Conservation (phyloP, 2,797 vertebrate genomes). For the Enteromius anoplus region DNA sequence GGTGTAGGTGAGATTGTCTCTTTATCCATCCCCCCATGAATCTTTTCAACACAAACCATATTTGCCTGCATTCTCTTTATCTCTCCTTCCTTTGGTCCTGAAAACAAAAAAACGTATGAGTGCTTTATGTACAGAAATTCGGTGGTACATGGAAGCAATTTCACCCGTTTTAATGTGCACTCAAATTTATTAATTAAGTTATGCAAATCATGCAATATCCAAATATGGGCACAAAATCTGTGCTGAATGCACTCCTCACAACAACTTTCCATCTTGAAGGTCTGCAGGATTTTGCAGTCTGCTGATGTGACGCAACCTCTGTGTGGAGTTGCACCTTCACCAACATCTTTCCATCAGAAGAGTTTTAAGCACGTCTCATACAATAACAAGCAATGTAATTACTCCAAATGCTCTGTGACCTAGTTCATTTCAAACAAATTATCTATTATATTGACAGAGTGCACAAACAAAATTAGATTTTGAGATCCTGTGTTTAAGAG, state of each 20-base stretch:
- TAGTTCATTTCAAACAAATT: constrained; percentile 51
- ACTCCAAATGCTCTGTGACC: constrained; percentile 43
- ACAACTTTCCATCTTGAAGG: not conserved
- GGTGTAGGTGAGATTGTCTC: constrained; percentile 15
- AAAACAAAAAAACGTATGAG: not conserved
- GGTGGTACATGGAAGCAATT: not conserved
- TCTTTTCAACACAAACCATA: not conserved
- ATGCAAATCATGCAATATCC: not conserved
- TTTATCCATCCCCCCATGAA: not conserved
- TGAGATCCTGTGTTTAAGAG: constrained; percentile 35
- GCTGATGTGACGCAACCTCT: not conserved
- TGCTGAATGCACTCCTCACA: not conserved
- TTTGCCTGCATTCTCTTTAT: not conserved
- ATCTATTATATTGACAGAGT: constrained; percentile 49
- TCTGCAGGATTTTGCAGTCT: not conserved
- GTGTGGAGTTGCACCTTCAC: not conserved
- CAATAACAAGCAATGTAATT: constrained; percentile 48
- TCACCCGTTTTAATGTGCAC: not conserved
- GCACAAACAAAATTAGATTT: constrained; percentile 36
- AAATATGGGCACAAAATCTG: not conserved
- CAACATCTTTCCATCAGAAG: constrained; percentile 27
- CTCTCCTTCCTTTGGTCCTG: constrained; percentile 5
- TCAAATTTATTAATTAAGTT: not conserved
- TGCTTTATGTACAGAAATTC: not conserved
- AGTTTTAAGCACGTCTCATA: constrained; percentile 32